Base-by-base conservation (phyloP, 2,797 vertebrate genomes). In the Ctenopoma multispine region DNA sequence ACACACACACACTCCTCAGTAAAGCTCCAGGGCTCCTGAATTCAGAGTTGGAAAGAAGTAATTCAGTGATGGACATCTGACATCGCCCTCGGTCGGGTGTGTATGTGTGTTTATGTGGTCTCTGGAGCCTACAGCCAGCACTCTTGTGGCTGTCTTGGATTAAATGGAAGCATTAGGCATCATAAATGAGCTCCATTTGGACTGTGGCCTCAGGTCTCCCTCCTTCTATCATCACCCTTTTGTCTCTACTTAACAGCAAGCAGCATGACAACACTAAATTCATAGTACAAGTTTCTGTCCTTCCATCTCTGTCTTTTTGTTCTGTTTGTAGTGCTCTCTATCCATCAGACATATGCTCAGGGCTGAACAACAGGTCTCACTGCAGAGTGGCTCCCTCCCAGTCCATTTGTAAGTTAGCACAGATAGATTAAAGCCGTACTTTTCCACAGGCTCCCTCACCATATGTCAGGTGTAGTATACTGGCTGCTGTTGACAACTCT, bases 101-200 rank as follows among this genome's bases (percentile, higher is more conserved):
- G 14, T 56, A 29, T 48, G 24, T 36, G 2, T 56, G 59, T 61
- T 17, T 48, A 29, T 65, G 65, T 51, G 36, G 65, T 64, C 70
- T 77, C 58, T 18, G 21, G 80, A 73, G 81, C 61, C 31, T 36
- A 41, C 0, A 74, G 72, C 34, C 56, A 57, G 59, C 43, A 5
- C 50, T 63, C 57, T 24, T 66, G 59, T 79, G 65, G 67, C 65
- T 83, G 70, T 69, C 29, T 84, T 70, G 85, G 84, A 90, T 88
- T 86, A 84, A 85, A 87, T 85, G 66, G 75, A 90, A 58, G 79
- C 82, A 85, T 91, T 84, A 86, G 61, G 67, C 53, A 48, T 83
- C 75, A 79, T 83, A 87, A 89, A 90, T 79, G 72, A 89, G 72
- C 74, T 81, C 81, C 72, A 79, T 88, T 89, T 89, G 82, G 81